These are phyloP conservation scores for Euura saliciscinereae DNA, from an alignment of 1,140 invertebrate genomes.

Conservation along the genomic window DNA sequence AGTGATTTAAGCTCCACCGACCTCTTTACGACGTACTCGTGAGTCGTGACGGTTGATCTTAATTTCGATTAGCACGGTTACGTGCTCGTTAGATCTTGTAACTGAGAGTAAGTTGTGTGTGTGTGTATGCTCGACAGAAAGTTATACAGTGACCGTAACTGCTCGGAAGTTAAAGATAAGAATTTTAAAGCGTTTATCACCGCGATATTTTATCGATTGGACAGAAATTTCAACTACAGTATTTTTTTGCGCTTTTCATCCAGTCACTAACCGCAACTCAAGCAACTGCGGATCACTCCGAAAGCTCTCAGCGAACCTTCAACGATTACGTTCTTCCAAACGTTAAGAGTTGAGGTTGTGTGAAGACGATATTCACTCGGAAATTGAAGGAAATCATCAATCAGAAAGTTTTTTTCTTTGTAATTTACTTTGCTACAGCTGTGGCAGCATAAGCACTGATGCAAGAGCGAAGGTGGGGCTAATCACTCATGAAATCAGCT, in stretches of 20 bases:
- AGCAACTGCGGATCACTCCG: background rate
- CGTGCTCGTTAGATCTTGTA: constrained; percentile 1
- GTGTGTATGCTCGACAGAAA: background rate
- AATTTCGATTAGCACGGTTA: background rate
- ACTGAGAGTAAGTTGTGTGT: background rate
- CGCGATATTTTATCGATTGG: background rate
- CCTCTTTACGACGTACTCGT: background rate
- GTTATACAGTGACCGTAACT: background rate
- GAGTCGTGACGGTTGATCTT: background rate
- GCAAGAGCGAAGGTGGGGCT: too few species aligned
- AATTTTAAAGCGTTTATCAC: background rate
- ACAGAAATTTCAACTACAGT: background rate
- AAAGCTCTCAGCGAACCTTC: background rate
- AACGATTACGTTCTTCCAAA: too few species aligned
- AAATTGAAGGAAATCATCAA: too few species aligned
- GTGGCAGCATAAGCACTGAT: too few species aligned
- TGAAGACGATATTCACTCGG: too few species aligned
- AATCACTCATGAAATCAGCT: too few species aligned
- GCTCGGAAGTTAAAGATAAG: background rate
- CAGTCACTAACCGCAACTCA: background rate
- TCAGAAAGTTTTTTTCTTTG: too few species aligned
- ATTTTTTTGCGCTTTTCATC: background rate
- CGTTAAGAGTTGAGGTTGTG: too few species aligned
- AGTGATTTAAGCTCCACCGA: background rate
- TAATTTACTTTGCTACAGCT: too few species aligned